A percentile compares a stretch with the other conserved stretches of the same genome.
Conservation (phyloP, 2,113 vertebrate genomes). For the Percina caprodes region DNA sequence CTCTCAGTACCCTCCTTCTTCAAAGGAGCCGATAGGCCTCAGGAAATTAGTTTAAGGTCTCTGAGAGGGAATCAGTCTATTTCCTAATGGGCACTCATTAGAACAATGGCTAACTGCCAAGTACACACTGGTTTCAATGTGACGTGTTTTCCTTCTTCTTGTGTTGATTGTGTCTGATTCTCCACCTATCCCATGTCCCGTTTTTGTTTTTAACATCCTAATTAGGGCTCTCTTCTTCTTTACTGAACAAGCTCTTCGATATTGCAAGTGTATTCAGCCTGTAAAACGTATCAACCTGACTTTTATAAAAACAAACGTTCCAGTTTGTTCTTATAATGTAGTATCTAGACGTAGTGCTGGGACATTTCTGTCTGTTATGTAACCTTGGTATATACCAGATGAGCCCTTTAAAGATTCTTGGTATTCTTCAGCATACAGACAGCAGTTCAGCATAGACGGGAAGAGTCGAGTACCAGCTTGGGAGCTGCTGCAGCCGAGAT, state of each 20-base stretch:
- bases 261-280: background rate
- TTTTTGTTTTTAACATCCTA: constrained; percentile 13
- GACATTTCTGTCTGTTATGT: background rate
- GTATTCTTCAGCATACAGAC: background rate
- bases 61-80: constrained; percentile 76
- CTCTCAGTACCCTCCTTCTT: constrained; percentile 71
- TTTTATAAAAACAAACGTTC: background rate
- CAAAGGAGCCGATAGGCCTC: constrained; percentile 71
- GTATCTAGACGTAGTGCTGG: background rate
- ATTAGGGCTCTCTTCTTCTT: background rate
- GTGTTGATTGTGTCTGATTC: constrained; percentile 53
- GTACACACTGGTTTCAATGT: constrained; percentile 35
- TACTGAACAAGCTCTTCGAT: background rate
- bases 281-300: background rate
- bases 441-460: background rate
- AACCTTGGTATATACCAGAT: background rate
- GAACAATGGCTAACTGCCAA: constrained; percentile 70
- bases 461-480: background rate
- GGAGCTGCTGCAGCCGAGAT: background rate
- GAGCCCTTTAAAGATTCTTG: background rate
- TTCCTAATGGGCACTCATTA: constrained; percentile 81
- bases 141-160: constrained; percentile 46
- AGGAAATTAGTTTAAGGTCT: constrained; percentile 85
- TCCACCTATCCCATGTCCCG: background rate
- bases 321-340: background rate